phyloP scores from a whole-genome alignment of 2,113 vertebrate genomes.

The Myiozetetes cayanensis region DNA sequence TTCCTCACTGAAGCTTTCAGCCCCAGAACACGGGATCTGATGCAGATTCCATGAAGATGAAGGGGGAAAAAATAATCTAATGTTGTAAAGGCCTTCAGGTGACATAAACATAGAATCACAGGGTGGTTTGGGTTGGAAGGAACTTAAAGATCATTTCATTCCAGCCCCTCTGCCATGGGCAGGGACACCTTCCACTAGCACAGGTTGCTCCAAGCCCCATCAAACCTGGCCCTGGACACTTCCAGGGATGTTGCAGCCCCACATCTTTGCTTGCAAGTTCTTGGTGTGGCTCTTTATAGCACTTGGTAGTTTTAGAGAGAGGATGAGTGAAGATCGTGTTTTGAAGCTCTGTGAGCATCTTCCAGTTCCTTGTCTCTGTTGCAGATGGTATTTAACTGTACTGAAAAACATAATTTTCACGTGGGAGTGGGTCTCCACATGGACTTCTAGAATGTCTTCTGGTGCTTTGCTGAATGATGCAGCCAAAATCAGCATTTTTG shows the following conservation, averaged over 20 bases:
- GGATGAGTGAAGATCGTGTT: background rate
- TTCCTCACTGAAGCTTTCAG: background rate
- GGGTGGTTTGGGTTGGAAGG: background rate
- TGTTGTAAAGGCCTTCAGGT: background rate
- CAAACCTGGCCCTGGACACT: background rate
- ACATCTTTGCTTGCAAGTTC: background rate
- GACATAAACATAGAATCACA: background rate
- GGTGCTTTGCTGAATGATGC: background rate
- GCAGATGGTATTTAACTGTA: background rate
- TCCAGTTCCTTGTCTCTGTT: background rate
- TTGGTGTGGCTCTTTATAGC: background rate
- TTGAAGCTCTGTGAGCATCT: background rate
- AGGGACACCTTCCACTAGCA: background rate
- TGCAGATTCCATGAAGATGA: background rate
- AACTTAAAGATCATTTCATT: background rate
- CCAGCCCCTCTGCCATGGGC: background rate
- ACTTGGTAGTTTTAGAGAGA: background rate
- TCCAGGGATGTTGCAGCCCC: background rate
- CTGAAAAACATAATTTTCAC: background rate
- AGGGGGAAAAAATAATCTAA: accelerated
- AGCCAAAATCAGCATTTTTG: background rate
- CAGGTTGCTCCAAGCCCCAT: background rate
- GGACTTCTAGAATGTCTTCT: background rate
- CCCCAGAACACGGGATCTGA: background rate
- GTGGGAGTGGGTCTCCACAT: background rate